Conservation (phyloP, 1,140 invertebrate genomes). For the Bombus difficillimus region DNA sequence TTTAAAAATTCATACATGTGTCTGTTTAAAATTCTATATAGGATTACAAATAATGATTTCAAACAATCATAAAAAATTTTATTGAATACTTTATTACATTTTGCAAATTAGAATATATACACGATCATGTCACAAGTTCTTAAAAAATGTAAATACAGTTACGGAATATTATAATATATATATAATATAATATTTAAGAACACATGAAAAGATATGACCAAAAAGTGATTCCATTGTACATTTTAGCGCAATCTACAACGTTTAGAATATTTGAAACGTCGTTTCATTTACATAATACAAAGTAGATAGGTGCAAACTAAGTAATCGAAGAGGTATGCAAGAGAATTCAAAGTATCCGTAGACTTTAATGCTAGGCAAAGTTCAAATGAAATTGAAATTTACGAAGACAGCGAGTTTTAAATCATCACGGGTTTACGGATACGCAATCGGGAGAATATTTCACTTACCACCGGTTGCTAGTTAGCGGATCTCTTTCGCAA, state of each 20-base stretch:
- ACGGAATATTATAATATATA: too few species aligned
- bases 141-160: too few species aligned
- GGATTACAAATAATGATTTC: too few species aligned
- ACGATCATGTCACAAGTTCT: too few species aligned
- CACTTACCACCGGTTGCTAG: conserved; percentile 3
- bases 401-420: conserved; percentile 4
- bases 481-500: conserved; percentile 9
- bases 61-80: too few species aligned
- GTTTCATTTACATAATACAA: neutral
- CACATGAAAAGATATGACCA: neutral
- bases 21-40: too few species aligned
- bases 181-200: too few species aligned
- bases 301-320: too few species aligned
- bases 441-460: conserved; percentile 17
- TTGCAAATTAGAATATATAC: too few species aligned
- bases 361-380: too few species aligned
- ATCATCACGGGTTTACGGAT: conserved; percentile 8
- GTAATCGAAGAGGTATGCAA: neutral
- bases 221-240: neutral
- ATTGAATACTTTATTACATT: too few species aligned
- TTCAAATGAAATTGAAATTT: conserved; percentile 18
- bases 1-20: too few species aligned
- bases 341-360: neutral
- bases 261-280: neutral
- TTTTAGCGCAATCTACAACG: neutral